Percentiles rank a stretch among this genome's conserved stretches.
These are phyloP conservation scores for Sebastes itinus DNA, from an alignment of 2,797 vertebrate genomes.

Conservation along the genomic window DNA sequence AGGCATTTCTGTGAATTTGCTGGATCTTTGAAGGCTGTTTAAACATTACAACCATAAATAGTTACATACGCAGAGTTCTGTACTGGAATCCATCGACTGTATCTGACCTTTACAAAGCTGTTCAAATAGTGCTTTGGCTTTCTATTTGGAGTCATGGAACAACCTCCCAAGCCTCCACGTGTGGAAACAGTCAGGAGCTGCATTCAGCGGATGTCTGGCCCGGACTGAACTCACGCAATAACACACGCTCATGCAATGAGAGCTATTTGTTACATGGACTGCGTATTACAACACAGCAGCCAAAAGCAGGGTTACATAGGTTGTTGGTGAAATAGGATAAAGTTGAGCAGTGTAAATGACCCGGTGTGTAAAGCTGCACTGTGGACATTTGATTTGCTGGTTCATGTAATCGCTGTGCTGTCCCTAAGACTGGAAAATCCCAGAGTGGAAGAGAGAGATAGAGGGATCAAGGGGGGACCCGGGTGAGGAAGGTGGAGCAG, in stretches of 20 bases:
- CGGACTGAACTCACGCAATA: slow-evolving; percentile 35
- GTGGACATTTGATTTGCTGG: slow-evolving; percentile 3
- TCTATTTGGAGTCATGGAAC: slow-evolving; percentile 76
- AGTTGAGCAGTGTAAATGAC: neutral
- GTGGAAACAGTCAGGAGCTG: slow-evolving; percentile 53
- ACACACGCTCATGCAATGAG: slow-evolving; percentile 21
- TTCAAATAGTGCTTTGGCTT: slow-evolving; percentile 52
- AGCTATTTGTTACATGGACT: slow-evolving; percentile 11
- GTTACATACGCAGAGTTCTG: neutral
- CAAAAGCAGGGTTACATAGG: neutral
- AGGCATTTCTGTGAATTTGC: neutral
- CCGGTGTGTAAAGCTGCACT: neutral
- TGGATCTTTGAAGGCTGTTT: neutral
- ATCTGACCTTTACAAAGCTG: slow-evolving; percentile 62
- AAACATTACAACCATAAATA: neutral
- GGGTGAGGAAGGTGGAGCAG: neutral
- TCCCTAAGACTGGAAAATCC: slow-evolving; percentile 11
- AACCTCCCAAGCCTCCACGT: slow-evolving; percentile 44
- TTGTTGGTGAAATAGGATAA: slow-evolving; percentile 1
- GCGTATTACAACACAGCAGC: slow-evolving; percentile 21
- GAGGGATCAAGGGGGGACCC: neutral
- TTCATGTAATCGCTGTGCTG: neutral
- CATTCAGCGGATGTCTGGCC: slow-evolving; percentile 63
- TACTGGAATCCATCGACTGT: slow-evolving; percentile 38
- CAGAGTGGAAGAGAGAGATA: neutral